A percentile compares a stretch with the other conserved stretches of the same genome.
phyloP scores from a whole-genome alignment of 2,113 vertebrate genomes.

The Podiceps cristatus region DNA sequence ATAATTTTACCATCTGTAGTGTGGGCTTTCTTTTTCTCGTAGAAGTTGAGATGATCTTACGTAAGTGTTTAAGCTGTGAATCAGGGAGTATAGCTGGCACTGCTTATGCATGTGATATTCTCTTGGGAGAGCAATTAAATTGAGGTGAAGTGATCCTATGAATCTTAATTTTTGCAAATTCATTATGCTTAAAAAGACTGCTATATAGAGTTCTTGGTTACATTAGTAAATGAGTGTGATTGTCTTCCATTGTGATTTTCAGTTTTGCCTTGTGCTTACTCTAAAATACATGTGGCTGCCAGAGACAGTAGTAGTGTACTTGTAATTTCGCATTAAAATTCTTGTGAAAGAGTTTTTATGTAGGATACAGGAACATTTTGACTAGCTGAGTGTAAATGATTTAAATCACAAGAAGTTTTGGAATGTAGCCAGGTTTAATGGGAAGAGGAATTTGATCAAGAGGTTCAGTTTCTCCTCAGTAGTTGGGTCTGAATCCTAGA shows the following conservation, averaged over 20 bases:
- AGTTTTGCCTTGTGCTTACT: neutral
- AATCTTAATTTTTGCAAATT: conserved; percentile 35
- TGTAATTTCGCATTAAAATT: neutral
- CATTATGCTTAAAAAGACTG: neutral
- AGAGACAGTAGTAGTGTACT: neutral
- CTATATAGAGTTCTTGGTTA: neutral
- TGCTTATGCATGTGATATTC: neutral
- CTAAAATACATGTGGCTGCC: neutral
- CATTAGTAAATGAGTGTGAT: neutral
- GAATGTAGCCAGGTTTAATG: neutral
- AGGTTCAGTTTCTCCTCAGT: conserved; percentile 16
- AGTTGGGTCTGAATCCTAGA: neutral
- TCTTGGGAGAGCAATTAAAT: conserved; percentile 47
- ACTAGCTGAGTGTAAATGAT: neutral
- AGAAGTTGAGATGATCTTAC: neutral
- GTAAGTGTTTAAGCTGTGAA: conserved; percentile 9
- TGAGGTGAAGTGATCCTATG: conserved; percentile 14
- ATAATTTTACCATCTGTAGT: neutral
- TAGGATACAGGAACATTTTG: neutral
- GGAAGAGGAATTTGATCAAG: neutral
- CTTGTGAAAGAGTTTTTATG: neutral
- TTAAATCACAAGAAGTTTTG: conserved; percentile 23
- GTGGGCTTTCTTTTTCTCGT: conserved; percentile 1
- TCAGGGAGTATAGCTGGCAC: neutral
- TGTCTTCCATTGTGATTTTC: conserved; percentile 11